These are phyloP conservation scores for Helostoma temminkii DNA, from an alignment of 2,797 vertebrate species.

Conservation along the genomic window DNA sequence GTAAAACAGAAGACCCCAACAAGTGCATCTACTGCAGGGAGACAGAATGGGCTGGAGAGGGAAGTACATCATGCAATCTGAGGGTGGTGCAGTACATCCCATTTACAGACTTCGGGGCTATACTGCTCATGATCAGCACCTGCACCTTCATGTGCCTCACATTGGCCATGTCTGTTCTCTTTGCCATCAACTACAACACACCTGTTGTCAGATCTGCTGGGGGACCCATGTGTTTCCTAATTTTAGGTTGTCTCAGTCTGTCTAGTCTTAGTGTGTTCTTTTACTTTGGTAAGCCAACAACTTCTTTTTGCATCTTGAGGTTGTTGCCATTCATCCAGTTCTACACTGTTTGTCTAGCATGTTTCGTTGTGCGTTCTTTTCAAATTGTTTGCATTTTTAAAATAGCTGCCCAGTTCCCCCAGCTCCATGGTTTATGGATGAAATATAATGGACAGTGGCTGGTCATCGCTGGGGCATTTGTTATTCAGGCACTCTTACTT, in stretches of 20 bases:
- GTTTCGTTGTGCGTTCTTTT: constrained; percentile 87
- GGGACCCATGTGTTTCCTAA: constrained; percentile 87
- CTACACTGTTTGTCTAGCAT: constrained; percentile 84
- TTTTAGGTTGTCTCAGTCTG: constrained; percentile 82
- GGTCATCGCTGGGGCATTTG: constrained; percentile 72
- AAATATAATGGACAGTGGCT: constrained; percentile 82
- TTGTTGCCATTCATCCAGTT: constrained; percentile 77
- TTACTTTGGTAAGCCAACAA: constrained; percentile 82
- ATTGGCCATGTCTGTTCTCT: constrained; percentile 74
- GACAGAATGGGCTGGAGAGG: constrained; percentile 82
- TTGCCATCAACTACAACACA: constrained; percentile 80
- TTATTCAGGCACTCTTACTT: constrained; percentile 72
- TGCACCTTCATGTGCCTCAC: constrained; percentile 71
- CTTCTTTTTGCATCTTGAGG: constrained; percentile 74
- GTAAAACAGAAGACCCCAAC: constrained; percentile 65
- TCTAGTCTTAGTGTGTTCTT: constrained; percentile 81
- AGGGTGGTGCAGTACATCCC: constrained; percentile 78
- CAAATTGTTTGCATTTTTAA: constrained; percentile 91
- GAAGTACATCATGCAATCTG: constrained; percentile 81
- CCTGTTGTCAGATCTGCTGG: constrained; percentile 90
- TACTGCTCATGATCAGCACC: constrained; percentile 67
- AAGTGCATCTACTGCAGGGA: constrained; percentile 72
- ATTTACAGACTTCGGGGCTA: constrained; percentile 72
- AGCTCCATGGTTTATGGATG: constrained; percentile 81
- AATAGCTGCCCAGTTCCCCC: constrained; percentile 83